Percentiles rank a stretch among this genome's conserved stretches.
Evolutionary conservation across 2,888 invertebrate genomes (phyloP).

Genomic region (Cheilosia pagana): DNA sequence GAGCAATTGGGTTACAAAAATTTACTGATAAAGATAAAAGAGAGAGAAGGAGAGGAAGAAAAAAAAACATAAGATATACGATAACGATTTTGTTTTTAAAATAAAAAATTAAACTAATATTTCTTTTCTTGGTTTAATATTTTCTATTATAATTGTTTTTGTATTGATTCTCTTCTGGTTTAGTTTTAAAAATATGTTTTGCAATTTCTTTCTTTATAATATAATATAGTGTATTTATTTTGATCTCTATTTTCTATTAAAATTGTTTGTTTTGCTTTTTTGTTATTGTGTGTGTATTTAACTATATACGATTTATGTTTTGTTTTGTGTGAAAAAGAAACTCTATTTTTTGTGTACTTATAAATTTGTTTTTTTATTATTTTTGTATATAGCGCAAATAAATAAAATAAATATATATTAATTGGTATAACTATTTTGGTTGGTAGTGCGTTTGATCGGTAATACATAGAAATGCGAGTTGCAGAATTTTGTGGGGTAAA

Average conservation of each 20-base stretch:
- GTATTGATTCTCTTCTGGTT: slow-evolving; percentile 19
- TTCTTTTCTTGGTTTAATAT: slow-evolving; percentile 58
- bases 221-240: slow-evolving; percentile 36
- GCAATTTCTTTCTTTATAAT: slow-evolving; percentile 20
- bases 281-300: slow-evolving; percentile 28
- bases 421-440: background rate
- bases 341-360: background rate
- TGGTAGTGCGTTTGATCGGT: too few species aligned
- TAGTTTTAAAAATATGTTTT: slow-evolving; percentile 39
- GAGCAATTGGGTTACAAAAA: slow-evolving; percentile 53
- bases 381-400: background rate
- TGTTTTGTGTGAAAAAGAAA: slow-evolving; percentile 40
- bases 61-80: slow-evolving; percentile 15
- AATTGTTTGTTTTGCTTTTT: slow-evolving; percentile 22
- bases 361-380: slow-evolving; percentile 25
- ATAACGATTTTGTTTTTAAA: slow-evolving; percentile 28
- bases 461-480: too few species aligned
- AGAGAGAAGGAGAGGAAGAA: slow-evolving; percentile 21
- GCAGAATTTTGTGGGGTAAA: too few species aligned
- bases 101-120: slow-evolving; percentile 72
- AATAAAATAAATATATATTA: background rate
- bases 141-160: slow-evolving; percentile 50
- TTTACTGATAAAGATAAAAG: slow-evolving; percentile 2
- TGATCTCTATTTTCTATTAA: slow-evolving; percentile 58
- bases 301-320: slow-evolving; percentile 7